These are phyloP conservation scores for Chloroceryle aenea DNA, from an alignment of 2,113 vertebrate genomes.

Conservation along the genomic window DNA sequence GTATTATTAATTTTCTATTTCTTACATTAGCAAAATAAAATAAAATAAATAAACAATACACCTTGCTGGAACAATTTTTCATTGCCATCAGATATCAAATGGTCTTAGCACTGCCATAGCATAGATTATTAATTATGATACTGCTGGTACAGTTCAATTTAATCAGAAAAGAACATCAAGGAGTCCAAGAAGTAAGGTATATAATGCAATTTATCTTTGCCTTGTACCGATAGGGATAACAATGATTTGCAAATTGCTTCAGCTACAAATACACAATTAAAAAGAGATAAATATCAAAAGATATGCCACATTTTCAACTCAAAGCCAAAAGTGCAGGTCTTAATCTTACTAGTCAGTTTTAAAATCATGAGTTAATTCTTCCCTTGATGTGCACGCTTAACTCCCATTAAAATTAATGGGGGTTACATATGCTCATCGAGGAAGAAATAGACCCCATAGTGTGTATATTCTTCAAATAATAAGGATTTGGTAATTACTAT, in stretches of 20 bases:
- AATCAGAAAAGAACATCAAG: constrained; percentile 78
- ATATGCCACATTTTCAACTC: constrained; percentile 75
- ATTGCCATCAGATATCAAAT: constrained; percentile 33
- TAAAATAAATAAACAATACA: background rate
- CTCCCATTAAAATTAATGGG: constrained; percentile 85
- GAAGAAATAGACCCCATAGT: constrained; percentile 75
- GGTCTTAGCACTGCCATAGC: constrained; percentile 24
- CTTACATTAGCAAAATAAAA: background rate
- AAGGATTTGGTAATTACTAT: constrained; percentile 78
- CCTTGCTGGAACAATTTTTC: constrained; percentile 65
- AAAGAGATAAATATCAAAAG: constrained; percentile 80
- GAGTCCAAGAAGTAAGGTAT: constrained; percentile 68
- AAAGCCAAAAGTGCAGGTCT: constrained; percentile 79
- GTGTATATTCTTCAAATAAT: constrained; percentile 73
- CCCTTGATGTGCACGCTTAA: constrained; percentile 78
- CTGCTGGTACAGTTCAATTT: constrained; percentile 67
- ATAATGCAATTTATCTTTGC: constrained; percentile 76
- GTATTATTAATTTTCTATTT: constrained; percentile 35
- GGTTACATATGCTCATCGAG: constrained; percentile 76
- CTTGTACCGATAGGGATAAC: constrained; percentile 77
- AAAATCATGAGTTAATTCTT: constrained; percentile 70
- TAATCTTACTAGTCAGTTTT: constrained; percentile 75
- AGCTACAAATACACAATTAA: constrained; percentile 81
- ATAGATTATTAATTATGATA: constrained; percentile 81
- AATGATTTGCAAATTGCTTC: constrained; percentile 79